Evolutionary conservation across 2,888 invertebrate species (phyloP).

Genomic region (Patella pellucida): DNA sequence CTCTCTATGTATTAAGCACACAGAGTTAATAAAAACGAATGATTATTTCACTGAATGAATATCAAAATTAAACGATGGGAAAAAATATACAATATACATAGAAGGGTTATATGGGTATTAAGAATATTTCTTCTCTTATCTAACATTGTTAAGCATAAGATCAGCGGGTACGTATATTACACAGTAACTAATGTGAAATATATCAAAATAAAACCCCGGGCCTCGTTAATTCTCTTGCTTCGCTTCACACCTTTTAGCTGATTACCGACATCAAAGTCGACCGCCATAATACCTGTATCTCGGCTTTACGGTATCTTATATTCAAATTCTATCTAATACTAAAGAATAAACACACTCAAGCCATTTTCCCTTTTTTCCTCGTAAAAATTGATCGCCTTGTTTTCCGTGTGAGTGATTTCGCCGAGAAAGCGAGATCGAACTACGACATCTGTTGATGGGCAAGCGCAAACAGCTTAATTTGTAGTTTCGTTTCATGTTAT

Average conservation of each 20-base stretch:
- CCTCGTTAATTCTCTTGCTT: slow-evolving; percentile 10
- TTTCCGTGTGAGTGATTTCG: not conserved
- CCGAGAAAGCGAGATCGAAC: slow-evolving; percentile 2
- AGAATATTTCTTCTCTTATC: too few relatives aligned
- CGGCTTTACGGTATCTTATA: not conserved
- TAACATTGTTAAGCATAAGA: not conserved
- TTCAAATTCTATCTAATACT: slow-evolving; percentile 3
- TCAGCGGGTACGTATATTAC: slow-evolving; percentile 2
- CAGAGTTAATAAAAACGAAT: too few relatives aligned
- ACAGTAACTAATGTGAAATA: not conserved
- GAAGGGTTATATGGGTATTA: too few relatives aligned
- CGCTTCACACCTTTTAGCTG: slow-evolving; percentile 10
- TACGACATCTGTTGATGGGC: slow-evolving; percentile 7
- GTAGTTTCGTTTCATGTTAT: slow-evolving; percentile 10
- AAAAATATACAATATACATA: too few relatives aligned
- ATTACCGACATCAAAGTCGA: not conserved
- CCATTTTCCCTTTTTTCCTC: slow-evolving; percentile 5
- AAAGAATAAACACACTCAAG: not conserved
- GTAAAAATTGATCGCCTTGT: slow-evolving; percentile 9
- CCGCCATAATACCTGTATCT: slow-evolving; percentile 8
- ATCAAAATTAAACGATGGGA: too few relatives aligned
- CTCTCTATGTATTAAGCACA: too few relatives aligned
- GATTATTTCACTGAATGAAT: too few relatives aligned
- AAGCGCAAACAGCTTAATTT: slow-evolving; percentile 11
- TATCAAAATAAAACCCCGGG: slow-evolving; percentile 1